phyloP scores from a whole-genome alignment of 2,797 vertebrate species.

The Gymnoscopelus braueri region DNA sequence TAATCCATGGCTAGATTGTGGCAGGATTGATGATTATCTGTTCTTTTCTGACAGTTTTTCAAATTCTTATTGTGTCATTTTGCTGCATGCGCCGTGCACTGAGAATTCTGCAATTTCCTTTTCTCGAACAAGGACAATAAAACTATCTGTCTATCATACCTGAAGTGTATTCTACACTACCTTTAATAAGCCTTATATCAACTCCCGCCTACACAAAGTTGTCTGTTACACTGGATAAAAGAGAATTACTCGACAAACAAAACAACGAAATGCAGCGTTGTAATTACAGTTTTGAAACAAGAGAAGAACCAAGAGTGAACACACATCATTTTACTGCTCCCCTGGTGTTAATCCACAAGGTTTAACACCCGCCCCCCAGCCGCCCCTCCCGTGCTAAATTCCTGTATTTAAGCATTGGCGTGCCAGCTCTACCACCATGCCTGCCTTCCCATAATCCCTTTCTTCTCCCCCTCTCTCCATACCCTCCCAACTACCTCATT shows the following conservation, averaged over 20 bases:
- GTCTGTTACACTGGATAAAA: too few species aligned
- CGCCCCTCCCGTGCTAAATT: conserved; percentile 35
- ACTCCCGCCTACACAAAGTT: too few species aligned
- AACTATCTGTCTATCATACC: too few species aligned
- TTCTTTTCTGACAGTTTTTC: too few species aligned
- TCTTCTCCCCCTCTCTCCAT: conserved; percentile 32
- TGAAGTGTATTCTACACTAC: too few species aligned
- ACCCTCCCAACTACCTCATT: conserved; percentile 55
- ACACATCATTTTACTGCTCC: conserved; percentile 51
- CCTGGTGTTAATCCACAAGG: conserved; percentile 45
- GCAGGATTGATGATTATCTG: too few species aligned
- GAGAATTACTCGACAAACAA: background rate
- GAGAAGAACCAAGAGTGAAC: conserved; percentile 54
- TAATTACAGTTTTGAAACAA: conserved; percentile 53
- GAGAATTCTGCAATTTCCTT: too few species aligned
- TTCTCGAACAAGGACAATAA: too few species aligned
- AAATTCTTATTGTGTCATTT: too few species aligned
- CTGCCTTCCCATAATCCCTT: conserved; percentile 52
- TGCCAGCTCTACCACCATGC: conserved; percentile 45
- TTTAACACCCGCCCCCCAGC: conserved; percentile 44
- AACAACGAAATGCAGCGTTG: background rate
- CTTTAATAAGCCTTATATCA: too few species aligned
- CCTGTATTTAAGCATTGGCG: conserved; percentile 36
- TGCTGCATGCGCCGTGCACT: too few species aligned
- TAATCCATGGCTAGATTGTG: too few species aligned